A percentile compares a stretch with the other conserved stretches of the same genome.
Evolutionary conservation across 2,888 invertebrate genomes (phyloP).

Genomic region (Patella depressa): DNA sequence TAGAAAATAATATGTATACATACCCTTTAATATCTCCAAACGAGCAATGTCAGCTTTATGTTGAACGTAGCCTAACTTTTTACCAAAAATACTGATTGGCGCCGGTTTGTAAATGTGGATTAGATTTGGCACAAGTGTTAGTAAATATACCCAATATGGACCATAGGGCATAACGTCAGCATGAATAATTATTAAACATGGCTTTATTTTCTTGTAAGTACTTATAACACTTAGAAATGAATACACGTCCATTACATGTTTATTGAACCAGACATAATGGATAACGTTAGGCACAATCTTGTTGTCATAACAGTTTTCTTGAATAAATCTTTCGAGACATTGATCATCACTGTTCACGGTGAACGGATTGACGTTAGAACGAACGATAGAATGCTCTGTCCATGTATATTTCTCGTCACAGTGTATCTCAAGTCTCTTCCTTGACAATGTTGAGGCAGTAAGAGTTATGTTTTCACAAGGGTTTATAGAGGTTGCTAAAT

Average conservation of each 20-base stretch:
- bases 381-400: not conserved
- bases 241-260: slow-evolving; percentile 43
- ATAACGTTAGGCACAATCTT: slow-evolving; percentile 48
- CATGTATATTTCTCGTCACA: not conserved
- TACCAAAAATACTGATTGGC: slow-evolving; percentile 46
- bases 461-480: not conserved
- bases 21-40: slow-evolving; percentile 51
- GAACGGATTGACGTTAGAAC: slow-evolving; percentile 8
- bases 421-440: not conserved
- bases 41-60: slow-evolving; percentile 56
- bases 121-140: slow-evolving; percentile 48
- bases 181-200: slow-evolving; percentile 56
- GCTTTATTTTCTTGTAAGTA: slow-evolving; percentile 45
- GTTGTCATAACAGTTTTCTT: slow-evolving; percentile 31
- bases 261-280: slow-evolving; percentile 56
- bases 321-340: slow-evolving; percentile 37
- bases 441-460: not conserved
- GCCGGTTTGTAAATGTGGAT: slow-evolving; percentile 44
- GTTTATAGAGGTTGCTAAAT: not conserved
- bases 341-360: slow-evolving; percentile 34
- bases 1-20: not conserved
- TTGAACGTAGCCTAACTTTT: slow-evolving; percentile 44
- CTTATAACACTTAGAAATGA: slow-evolving; percentile 55
- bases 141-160: slow-evolving; percentile 48
- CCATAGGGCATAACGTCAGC: slow-evolving; percentile 49